Conservation (phyloP, 2,888 invertebrate genomes). For the Sturmia bella region DNA sequence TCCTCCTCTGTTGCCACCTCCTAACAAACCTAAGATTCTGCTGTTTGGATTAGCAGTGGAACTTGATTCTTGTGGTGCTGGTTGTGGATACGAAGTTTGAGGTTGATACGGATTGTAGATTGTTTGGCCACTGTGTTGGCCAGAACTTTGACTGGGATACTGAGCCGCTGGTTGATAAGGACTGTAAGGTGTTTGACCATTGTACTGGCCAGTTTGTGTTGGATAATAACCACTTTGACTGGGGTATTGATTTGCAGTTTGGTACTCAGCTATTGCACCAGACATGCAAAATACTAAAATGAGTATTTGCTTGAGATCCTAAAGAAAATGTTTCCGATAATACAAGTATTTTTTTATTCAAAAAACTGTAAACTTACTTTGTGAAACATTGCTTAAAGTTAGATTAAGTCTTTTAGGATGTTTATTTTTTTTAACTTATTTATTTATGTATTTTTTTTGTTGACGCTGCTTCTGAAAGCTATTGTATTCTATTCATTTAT, state of each 20-base stretch:
- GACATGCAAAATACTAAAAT: neutral
- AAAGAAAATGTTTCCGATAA: neutral
- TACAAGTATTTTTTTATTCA: neutral
- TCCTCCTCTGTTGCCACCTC: constrained; percentile 72
- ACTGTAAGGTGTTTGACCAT: neutral
- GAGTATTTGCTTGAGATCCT: constrained; percentile 12
- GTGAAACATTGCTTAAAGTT: constrained; percentile 9
- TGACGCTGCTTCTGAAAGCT: constrained; percentile 10
- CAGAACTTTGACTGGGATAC: neutral
- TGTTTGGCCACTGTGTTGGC: too few species aligned
- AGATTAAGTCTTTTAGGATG: neutral
- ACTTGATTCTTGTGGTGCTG: neutral
- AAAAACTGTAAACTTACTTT: constrained; percentile 38
- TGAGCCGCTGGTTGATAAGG: constrained; percentile 9
- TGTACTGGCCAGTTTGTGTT: constrained; percentile 12
- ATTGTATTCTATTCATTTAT: neutral
- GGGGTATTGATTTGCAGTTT: constrained; percentile 14
- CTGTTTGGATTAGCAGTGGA: constrained; percentile 56
- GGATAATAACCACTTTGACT: constrained; percentile 1
- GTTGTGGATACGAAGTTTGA: constrained; percentile 1
- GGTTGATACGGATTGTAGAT: too few species aligned
- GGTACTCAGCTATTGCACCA: constrained; percentile 28
- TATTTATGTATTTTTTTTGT: neutral
- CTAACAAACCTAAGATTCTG: constrained; percentile 74
- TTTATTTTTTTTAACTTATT: neutral